Evolutionary conservation across 2,797 vertebrate genomes (phyloP), one percentile per base, ranked within the genome.

Genomic region (Acanthornis magna): DNA sequence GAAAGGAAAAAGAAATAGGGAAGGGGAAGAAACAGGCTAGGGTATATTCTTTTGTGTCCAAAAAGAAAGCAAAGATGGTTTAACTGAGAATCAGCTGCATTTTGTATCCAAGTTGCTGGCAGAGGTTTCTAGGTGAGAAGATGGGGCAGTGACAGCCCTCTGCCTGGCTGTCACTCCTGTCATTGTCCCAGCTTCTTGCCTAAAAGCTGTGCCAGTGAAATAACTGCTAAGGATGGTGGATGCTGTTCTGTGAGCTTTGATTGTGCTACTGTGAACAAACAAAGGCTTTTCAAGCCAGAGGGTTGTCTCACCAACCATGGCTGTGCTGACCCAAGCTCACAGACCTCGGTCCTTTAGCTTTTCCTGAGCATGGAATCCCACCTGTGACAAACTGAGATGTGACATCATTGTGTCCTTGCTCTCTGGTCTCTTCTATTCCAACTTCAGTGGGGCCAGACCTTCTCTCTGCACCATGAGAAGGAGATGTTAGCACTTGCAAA

Each of bases 221-320:
- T 7, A 57, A 30, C 38, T 54, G 42, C 38, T 66, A 57, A 50
- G 16, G 29, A 13, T 21, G 26, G 54, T 50, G 34, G 45, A 13
- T 77, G 53, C 43, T 74, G 13, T 36, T 83, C 61, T 65, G 29
- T 20, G 61, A 83, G 36, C 16, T 89, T 76, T 85, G 26, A 10
- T 55, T 67, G 17, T 68, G 58, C 17, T 91, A 6, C 60, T 72
- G 47, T 34, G 30, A 62, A 8, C 16, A 18, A 72, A 19, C 25
- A 47, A 3, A 57, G 18, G 70, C 15, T 54, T 88, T 89, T 51
- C 27, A 34, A 36, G 40, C 5, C 27, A 15, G 29, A 51, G 29
- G 21, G 4, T 0, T 55, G 8, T 58, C 43, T 91, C 11, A 0
- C 30, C 65, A 47, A 43, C 42, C 2, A 1, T 8, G 3, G 15